phyloP scores from a whole-genome alignment of 2,888 invertebrate species.

The Chalcis sispes region DNA sequence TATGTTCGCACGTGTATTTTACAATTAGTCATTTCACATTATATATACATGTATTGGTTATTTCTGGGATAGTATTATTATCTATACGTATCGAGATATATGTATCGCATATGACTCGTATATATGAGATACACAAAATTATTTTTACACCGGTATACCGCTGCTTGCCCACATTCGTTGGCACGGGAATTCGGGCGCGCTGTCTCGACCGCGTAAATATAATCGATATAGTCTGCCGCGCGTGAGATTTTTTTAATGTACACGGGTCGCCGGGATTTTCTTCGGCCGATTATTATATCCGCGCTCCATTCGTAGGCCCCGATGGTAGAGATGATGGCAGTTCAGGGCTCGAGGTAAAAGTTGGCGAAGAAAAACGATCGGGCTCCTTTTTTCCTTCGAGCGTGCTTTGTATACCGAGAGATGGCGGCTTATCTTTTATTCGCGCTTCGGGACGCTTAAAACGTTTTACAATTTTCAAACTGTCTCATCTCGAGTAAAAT shows the following conservation, averaged over 20 bases:
- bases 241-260: slow-evolving; percentile 24
- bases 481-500: slow-evolving; percentile 54
- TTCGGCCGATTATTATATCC: slow-evolving; percentile 52
- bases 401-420: slow-evolving; percentile 51
- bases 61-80: no score
- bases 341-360: slow-evolving; percentile 20
- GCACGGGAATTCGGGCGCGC: no score
- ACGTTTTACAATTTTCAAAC: slow-evolving; percentile 52
- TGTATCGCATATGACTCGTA: no score
- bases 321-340: not conserved
- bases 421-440: not conserved
- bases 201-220: no score
- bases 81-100: no score
- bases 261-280: not conserved
- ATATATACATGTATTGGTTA: no score
- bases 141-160: no score
- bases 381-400: slow-evolving; percentile 34
- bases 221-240: no score
- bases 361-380: slow-evolving; percentile 57
- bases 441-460: slow-evolving; percentile 44
- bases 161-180: no score
- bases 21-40: no score
- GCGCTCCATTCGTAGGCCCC: slow-evolving; percentile 19
- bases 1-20: no score
- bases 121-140: no score